Percentiles rank a stretch among this genome's conserved stretches.
Evolutionary conservation across 2,888 invertebrate species (phyloP).

Genomic region (Cartodere bifasciata): DNA sequence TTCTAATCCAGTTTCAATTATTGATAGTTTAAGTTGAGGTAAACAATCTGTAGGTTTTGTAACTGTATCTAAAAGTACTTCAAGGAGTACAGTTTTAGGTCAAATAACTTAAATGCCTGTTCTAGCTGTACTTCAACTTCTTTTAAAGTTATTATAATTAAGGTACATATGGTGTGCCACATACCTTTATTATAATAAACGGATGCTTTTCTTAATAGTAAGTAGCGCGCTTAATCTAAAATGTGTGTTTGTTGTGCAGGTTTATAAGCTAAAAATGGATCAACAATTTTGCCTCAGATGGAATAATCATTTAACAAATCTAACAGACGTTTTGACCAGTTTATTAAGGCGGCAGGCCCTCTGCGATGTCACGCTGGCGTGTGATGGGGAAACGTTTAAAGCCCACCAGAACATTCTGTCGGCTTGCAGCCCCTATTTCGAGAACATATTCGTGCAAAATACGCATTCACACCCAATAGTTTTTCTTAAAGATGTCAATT

Average conservation of each 20-base stretch:
- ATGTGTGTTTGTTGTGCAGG: not conserved
- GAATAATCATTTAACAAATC: constrained; percentile 87
- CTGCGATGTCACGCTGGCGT: constrained; percentile 86
- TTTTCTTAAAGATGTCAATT: constrained; percentile 84
- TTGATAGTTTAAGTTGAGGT: too few relatives aligned
- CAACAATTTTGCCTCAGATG: constrained; percentile 89
- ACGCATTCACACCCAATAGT: constrained; percentile 84
- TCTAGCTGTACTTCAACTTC: not conserved
- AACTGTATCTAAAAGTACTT: constrained; percentile 37
- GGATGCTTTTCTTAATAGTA: too few relatives aligned
- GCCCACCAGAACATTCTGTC: constrained; percentile 89
- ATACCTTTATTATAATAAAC: too few relatives aligned
- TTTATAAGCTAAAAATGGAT: constrained; percentile 30
- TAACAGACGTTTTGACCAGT: constrained; percentile 81
- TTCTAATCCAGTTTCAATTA: too few relatives aligned
- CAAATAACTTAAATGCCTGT: constrained; percentile 29
- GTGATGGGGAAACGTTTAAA: constrained; percentile 81
- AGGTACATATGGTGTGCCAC: too few relatives aligned
- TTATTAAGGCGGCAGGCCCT: constrained; percentile 78
- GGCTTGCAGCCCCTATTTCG: constrained; percentile 89
- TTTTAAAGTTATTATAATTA: not conserved
- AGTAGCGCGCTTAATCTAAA: too few relatives aligned
- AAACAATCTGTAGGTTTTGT: constrained; percentile 17
- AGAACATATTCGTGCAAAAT: constrained; percentile 81
- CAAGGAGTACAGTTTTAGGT: constrained; percentile 36